phyloP scores from a whole-genome alignment of 2,888 invertebrate genomes.

The Geotrupes spiniger region DNA sequence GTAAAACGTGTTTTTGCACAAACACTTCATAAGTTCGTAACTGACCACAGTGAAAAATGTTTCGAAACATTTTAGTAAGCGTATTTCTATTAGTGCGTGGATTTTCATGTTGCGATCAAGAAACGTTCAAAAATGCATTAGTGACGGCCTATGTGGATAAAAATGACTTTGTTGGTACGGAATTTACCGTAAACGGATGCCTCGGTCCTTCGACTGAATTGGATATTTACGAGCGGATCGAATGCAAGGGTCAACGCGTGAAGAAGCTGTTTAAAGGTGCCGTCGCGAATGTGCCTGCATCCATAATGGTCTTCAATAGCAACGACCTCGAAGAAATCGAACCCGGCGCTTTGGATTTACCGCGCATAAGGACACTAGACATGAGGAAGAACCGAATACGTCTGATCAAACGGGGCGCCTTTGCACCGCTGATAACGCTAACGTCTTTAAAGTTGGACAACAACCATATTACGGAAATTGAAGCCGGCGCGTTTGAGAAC shows the following conservation, averaged over 20 bases:
- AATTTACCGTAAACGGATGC: slow-evolving; percentile 2
- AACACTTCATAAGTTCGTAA: too few relatives aligned
- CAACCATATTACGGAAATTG: slow-evolving; percentile 21
- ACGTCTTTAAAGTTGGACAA: slow-evolving; percentile 12
- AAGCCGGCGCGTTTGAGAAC: slow-evolving; percentile 17
- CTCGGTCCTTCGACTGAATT: background rate
- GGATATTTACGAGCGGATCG: background rate
- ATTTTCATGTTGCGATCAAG: background rate
- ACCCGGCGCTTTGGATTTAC: slow-evolving; percentile 9
- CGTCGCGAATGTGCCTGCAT: slow-evolving; percentile 2
- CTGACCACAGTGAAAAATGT: too few relatives aligned
- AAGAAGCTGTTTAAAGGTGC: slow-evolving; percentile 6
- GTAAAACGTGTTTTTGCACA: too few relatives aligned
- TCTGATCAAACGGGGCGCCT: slow-evolving; percentile 12
- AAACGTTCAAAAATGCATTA: background rate
- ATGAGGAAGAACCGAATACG: slow-evolving; percentile 16
- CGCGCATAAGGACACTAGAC: slow-evolving; percentile 1
- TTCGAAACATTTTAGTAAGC: too few relatives aligned
- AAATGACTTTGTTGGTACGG: background rate
- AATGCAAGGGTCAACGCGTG: slow-evolving; percentile 8
- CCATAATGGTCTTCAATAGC: slow-evolving; percentile 4
- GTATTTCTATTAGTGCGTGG: background rate
- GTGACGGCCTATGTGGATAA: background rate
- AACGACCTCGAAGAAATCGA: slow-evolving; percentile 17
- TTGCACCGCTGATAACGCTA: slow-evolving; percentile 17